Percentiles rank a stretch among this genome's conserved stretches.
These are phyloP conservation scores for Lagria hirta DNA, from an alignment of 2,888 invertebrate genomes.

Conservation along the genomic window DNA sequence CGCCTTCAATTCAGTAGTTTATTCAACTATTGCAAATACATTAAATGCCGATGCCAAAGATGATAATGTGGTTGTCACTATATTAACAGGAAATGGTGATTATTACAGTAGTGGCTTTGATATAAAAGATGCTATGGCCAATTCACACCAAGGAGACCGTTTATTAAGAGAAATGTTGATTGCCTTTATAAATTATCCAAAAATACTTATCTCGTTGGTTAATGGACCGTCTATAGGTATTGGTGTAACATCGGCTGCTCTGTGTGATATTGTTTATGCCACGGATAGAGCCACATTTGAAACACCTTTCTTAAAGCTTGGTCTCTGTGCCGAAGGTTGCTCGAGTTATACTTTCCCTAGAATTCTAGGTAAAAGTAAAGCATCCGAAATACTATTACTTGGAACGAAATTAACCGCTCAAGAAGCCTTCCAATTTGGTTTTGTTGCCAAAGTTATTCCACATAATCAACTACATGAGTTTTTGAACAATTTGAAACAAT, in stretches of 20 bases:
- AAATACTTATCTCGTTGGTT: conserved; percentile 81
- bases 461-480: conserved; percentile 60
- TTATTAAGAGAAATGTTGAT: conserved; percentile 62
- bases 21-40: conserved; percentile 63
- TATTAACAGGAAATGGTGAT: conserved; percentile 78
- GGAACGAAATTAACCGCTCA: conserved; percentile 75
- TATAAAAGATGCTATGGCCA: conserved; percentile 44
- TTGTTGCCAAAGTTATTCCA: conserved; percentile 79
- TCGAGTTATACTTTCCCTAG: conserved; percentile 83
- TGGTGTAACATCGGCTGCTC: conserved; percentile 77
- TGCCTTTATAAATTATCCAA: conserved; percentile 83
- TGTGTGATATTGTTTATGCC: conserved; percentile 89
- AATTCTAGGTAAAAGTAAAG: conserved; percentile 81
- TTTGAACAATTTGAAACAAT: conserved; percentile 60
- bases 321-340: conserved; percentile 87
- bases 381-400: conserved; percentile 56
- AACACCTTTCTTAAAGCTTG: conserved; percentile 84
- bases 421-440: conserved; percentile 76
- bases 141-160: no score
- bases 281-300: conserved; percentile 83
- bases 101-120: conserved; percentile 89
- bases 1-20: conserved; percentile 72
- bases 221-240: conserved; percentile 96
- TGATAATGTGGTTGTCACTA: conserved; percentile 66
- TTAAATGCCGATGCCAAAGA: conserved; percentile 71